phyloP scores from a whole-genome alignment of 1,140 invertebrate genomes.

The Caenorhabditis remanei region DNA sequence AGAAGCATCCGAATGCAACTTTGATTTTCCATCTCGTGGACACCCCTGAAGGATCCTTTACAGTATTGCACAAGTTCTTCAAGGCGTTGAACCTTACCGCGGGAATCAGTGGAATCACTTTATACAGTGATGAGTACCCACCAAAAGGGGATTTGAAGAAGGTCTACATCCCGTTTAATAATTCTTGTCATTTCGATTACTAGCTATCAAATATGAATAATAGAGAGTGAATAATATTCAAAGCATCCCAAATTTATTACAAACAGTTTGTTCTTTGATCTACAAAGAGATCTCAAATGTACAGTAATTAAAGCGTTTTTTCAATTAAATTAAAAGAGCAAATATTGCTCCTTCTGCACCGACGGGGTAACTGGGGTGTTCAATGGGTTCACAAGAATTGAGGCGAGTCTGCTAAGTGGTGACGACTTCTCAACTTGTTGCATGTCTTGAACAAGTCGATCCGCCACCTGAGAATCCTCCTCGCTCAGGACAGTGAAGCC shows the following conservation, averaged over 20 bases:
- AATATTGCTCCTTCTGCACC: conserved; percentile 34
- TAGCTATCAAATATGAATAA: too few relatives aligned
- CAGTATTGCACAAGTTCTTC: neutral
- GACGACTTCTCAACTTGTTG: conserved; percentile 35
- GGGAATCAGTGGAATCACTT: conserved; percentile 14
- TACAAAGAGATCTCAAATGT: neutral
- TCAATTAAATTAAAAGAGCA: neutral
- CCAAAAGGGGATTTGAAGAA: neutral
- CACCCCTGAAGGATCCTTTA: neutral
- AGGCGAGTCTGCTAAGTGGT: neutral
- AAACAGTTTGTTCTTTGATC: conserved; percentile 6
- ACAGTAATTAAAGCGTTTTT: neutral
- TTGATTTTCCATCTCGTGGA: neutral
- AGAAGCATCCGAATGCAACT: conserved; percentile 6
- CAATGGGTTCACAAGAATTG: conserved; percentile 30
- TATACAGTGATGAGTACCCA: neutral
- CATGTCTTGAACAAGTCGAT: conserved; percentile 22
- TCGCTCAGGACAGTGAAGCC: conserved; percentile 30
- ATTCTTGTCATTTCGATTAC: conserved; percentile 22
- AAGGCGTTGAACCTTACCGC: neutral
- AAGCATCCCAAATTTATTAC: conserved; percentile 41
- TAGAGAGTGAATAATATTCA: too few relatives aligned
- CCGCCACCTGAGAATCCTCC: conserved; percentile 35
- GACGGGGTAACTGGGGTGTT: neutral
- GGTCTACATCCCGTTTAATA: conserved; percentile 6